Evolutionary conservation across 2,113 vertebrate species (phyloP), one percentile per base, ranked within the genome.

Genomic region (Acanthisitta chloris): DNA sequence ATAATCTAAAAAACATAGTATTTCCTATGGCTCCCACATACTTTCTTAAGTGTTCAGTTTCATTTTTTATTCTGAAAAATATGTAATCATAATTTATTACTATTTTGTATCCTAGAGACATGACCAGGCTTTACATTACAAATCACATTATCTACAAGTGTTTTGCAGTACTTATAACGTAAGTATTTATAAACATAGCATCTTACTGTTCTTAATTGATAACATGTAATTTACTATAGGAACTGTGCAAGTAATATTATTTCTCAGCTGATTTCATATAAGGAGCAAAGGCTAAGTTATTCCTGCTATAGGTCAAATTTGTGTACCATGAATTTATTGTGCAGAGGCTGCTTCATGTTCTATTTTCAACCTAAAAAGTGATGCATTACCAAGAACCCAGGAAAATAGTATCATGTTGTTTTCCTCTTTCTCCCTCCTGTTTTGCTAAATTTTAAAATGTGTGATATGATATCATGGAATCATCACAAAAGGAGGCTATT

Each of bases 171-270:
- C 84, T 24, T 94, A 51, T 69, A 87, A 38, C 3, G 2, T 43
- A 92, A 59, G 28, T 46, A 61, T 73, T 91, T 77, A 54, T 66
- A 69, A 88, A 78, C 6, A 8, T 52, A 69, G 21, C 17, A 14
- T 64, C 79, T 94, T 82, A 40, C 55, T 86, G 20, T 73, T 95
- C 77, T 64, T 88, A 69, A 64, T 15, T 81, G 64, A 51, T 64
- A 81, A 80, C 17, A 29, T 17, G 13, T 86, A 46, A 43, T 67
- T 94, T 79, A 91, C 36, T 59, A 57, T 10, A 86, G 31, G 15
- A 86, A n/a, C 16, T 0, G 3, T n/a, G 49, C 16, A 57, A 86
- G 59, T 29, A 38, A 24, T 77, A 54, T 74, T 54, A 66, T 83
- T 95, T 83, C 17, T 67, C 43, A 84, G 45, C 19, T 77, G 26